phyloP scores from a whole-genome alignment of 2,888 invertebrate species.

The Chrysomela aeneicollis region DNA sequence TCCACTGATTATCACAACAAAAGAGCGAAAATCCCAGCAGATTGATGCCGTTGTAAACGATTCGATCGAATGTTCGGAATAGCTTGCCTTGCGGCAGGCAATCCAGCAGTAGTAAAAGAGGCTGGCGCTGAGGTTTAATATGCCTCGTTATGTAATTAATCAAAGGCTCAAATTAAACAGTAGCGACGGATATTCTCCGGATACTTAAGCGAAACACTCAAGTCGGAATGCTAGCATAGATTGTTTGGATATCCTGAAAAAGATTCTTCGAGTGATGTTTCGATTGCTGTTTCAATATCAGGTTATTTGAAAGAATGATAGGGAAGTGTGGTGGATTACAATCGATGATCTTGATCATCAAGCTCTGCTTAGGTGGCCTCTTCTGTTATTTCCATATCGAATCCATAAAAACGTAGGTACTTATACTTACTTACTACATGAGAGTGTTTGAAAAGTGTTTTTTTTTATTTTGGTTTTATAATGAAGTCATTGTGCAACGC shows the following conservation, averaged over 20 bases:
- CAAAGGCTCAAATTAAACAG: conserved; percentile 54
- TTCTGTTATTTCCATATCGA: too few species aligned
- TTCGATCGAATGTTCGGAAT: conserved; percentile 23
- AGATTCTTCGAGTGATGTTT: too few species aligned
- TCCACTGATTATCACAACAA: conserved; percentile 2
- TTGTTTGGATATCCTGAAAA: conserved; percentile 33
- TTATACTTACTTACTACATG: too few species aligned
- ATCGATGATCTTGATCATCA: too few species aligned
- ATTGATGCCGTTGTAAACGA: conserved; percentile 25
- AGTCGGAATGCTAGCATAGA: conserved; percentile 42
- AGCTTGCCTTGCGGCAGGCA: conserved; percentile 21
- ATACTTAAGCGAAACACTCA: conserved; percentile 41
- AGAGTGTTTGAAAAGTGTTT: too few species aligned
- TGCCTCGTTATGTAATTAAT: conserved; percentile 53
- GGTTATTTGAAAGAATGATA: too few species aligned
- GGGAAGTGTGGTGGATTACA: too few species aligned
- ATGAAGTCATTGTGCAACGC: too few species aligned
- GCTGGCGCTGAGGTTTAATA: conserved; percentile 21
- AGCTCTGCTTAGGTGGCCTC: too few species aligned
- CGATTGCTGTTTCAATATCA: too few species aligned
- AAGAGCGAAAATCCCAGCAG: conserved; percentile 5
- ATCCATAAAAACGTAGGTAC: too few species aligned
- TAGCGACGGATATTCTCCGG: conserved; percentile 51
- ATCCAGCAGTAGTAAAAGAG: conserved; percentile 15
- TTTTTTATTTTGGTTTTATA: too few species aligned